phyloP scores from a whole-genome alignment of 2,113 vertebrate genomes.

The Planiliza haematocheilus region DNA sequence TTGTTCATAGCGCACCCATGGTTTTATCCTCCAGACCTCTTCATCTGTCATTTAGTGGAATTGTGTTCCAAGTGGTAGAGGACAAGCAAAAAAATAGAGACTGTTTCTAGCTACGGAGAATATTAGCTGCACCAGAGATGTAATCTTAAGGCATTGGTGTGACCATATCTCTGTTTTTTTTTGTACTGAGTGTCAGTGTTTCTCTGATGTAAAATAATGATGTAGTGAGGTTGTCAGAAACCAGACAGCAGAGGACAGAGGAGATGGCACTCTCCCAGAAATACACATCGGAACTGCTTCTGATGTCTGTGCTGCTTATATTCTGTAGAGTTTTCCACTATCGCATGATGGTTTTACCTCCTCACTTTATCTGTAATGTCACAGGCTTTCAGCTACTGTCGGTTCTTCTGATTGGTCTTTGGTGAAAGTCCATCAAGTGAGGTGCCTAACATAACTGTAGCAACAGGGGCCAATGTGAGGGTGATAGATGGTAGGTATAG shows the following conservation, averaged over 20 bases:
- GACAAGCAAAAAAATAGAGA: neutral
- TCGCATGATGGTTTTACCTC: slow-evolving; percentile 6
- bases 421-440: slow-evolving; percentile 22
- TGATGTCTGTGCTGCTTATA: neutral
- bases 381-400: slow-evolving; percentile 13
- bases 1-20: neutral
- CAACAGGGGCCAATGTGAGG: slow-evolving; percentile 27
- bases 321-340: slow-evolving; percentile 2
- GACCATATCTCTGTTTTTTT: slow-evolving; percentile 10
- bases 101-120: neutral
- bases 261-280: slow-evolving; percentile 4
- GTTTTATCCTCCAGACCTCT: slow-evolving; percentile 1
- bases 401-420: neutral
- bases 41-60: neutral
- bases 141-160: slow-evolving; percentile 14
- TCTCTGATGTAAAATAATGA: neutral
- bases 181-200: neutral
- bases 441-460: slow-evolving; percentile 43
- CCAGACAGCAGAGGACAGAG: neutral
- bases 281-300: neutral
- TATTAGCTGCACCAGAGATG: neutral
- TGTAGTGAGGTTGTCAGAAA: too few relatives aligned
- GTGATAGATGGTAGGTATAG: slow-evolving; percentile 47
- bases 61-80: neutral
- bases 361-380: slow-evolving; percentile 8